These are phyloP conservation scores for Phrixothrix hirtus DNA, from an alignment of 2,888 invertebrate species.

Conservation along the genomic window DNA sequence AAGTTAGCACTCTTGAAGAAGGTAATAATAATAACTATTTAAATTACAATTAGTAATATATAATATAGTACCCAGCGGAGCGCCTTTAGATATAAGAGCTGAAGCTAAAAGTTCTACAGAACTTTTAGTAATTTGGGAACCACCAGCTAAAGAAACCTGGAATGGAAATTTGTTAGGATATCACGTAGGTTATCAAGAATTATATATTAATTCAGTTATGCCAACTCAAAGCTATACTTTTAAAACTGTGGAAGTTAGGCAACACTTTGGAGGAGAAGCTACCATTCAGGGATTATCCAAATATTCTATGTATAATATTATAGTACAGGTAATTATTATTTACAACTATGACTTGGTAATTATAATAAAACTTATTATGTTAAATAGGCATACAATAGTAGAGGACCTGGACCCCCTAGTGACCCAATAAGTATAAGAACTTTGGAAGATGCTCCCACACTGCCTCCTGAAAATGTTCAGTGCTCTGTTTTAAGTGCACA, in stretches of 20 bases:
- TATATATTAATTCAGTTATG: conserved; percentile 47
- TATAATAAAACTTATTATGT: conserved; percentile 52
- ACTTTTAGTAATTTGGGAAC: conserved; percentile 83
- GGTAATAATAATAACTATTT: conserved; percentile 52
- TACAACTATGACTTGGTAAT: not conserved
- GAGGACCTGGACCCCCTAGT: conserved; percentile 83
- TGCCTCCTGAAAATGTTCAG: conserved; percentile 79
- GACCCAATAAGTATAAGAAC: conserved; percentile 79
- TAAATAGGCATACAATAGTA: conserved; percentile 76
- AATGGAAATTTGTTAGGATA: conserved; percentile 86
- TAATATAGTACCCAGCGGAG: conserved; percentile 74
- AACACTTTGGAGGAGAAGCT: conserved; percentile 71
- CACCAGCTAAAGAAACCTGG: conserved; percentile 83
- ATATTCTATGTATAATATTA: conserved; percentile 78
- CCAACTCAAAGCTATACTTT: conserved; percentile 69
- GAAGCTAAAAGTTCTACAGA: conserved; percentile 86
- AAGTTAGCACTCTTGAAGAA: conserved; percentile 85
- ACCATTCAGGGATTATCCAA: conserved; percentile 73
- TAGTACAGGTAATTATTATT: conserved; percentile 66
- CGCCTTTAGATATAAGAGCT: conserved; percentile 79
- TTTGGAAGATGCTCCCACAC: conserved; percentile 85
- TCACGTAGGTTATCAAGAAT: conserved; percentile 82
- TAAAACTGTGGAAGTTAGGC: conserved; percentile 75
- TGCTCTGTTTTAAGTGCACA: conserved; percentile 83
- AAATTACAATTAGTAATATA: no score